Percentiles rank a stretch among this genome's conserved stretches.
These are phyloP conservation scores for Pachycephala philippinensis DNA, from an alignment of 2,113 vertebrate species.

Conservation along the genomic window DNA sequence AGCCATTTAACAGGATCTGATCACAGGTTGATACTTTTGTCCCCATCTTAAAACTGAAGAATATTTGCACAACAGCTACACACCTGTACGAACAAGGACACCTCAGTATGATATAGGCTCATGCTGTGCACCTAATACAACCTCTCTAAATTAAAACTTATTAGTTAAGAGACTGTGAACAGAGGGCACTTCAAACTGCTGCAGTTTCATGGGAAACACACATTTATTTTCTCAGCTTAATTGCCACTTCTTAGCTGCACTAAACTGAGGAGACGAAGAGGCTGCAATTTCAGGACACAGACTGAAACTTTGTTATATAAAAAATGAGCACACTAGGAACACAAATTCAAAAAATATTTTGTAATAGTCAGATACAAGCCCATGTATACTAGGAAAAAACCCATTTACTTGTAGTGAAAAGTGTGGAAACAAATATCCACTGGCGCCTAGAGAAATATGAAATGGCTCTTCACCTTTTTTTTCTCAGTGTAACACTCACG, in stretches of 20 bases:
- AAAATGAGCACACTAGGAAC: neutral
- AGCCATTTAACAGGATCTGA: neutral
- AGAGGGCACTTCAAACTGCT: neutral
- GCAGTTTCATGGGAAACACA: neutral
- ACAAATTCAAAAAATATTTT: neutral
- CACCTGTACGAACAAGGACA: neutral
- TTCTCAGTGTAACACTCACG: neutral
- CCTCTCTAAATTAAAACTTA: neutral
- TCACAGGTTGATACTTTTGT: neutral
- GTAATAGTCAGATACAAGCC: neutral
- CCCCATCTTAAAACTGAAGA: neutral
- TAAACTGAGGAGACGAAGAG: neutral
- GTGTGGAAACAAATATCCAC: neutral
- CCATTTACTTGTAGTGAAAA: neutral
- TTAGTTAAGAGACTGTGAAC: neutral
- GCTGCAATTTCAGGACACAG: neutral
- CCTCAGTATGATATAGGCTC: neutral
- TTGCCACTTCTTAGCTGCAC: neutral
- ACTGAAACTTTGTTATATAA: neutral
- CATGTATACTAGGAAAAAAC: neutral
- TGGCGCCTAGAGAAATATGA: neutral
- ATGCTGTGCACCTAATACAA: neutral
- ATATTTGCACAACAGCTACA: neutral
- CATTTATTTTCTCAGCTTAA: neutral
- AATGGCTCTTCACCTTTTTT: neutral